These are phyloP conservation scores for Columba guinea DNA, from an alignment of 2,797 vertebrate species.

Conservation along the genomic window DNA sequence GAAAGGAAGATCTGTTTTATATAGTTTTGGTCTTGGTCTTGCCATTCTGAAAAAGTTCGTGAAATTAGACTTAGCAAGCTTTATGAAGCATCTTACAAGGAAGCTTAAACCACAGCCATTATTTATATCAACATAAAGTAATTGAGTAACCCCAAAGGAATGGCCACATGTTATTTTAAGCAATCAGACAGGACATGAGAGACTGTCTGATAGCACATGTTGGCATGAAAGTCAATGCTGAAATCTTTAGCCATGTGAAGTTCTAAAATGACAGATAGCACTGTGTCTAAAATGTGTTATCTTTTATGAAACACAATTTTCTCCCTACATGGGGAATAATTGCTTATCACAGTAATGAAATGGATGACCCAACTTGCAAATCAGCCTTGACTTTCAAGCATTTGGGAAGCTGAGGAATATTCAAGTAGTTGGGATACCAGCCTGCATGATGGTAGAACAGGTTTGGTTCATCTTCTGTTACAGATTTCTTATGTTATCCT, in stretches of 20 bases:
- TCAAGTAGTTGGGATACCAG: background rate
- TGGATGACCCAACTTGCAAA: background rate
- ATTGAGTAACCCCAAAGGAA: slow-evolving; percentile 34
- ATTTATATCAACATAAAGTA: slow-evolving; percentile 31
- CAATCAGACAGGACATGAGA: background rate
- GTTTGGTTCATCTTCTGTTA: background rate
- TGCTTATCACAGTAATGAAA: background rate
- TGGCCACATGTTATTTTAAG: slow-evolving; percentile 46
- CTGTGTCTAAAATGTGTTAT: background rate
- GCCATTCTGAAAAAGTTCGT: background rate
- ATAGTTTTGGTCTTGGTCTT: background rate
- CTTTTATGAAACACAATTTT: background rate
- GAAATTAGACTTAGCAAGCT: background rate
- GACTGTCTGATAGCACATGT: background rate
- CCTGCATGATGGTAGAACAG: background rate
- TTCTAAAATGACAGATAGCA: background rate
- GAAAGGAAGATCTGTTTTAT: background rate
- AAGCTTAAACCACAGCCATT: background rate
- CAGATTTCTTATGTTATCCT: background rate
- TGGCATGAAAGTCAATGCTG: background rate
- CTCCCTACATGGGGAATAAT: background rate
- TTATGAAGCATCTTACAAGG: background rate
- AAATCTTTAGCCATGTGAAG: background rate
- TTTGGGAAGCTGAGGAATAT: background rate
- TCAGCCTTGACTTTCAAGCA: background rate